Evolutionary conservation across 1,140 invertebrate species (phyloP).

Genomic region (Scaptomyza hsui): DNA sequence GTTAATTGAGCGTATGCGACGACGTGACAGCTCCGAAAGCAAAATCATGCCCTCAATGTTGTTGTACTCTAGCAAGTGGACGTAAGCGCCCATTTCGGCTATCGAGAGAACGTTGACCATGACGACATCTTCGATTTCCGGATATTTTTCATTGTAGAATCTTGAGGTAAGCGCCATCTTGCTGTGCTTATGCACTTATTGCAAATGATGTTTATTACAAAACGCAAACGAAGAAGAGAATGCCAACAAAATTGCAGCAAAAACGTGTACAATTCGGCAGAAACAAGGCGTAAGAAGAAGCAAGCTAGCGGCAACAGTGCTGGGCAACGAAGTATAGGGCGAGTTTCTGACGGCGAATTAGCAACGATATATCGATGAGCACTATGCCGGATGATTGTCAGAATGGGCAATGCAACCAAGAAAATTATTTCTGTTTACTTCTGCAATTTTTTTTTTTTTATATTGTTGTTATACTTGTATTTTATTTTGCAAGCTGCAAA

Average conservation of each 20-base stretch:
- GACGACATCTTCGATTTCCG: constrained; percentile 99
- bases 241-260: constrained; percentile 43
- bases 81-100: constrained; percentile 99
- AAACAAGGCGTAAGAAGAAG: constrained; percentile 64
- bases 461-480: too few relatives aligned
- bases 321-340: constrained; percentile 11
- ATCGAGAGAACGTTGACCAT: constrained; percentile 99
- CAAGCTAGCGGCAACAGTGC: constrained; percentile 32
- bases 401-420: not conserved
- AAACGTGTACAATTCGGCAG: constrained; percentile 75
- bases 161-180: constrained; percentile 97
- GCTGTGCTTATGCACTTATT: constrained; percentile 10
- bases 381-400: not conserved
- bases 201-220: constrained; percentile 13
- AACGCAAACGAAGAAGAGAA: constrained; percentile 35
- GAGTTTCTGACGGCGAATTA: constrained; percentile 34
- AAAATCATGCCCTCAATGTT: constrained; percentile 99
- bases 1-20: constrained; percentile 99
- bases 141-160: constrained; percentile 99
- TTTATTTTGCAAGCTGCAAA: too few relatives aligned
- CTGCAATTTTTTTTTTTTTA: not conserved
- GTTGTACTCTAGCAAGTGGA: constrained; percentile 98
- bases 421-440: not conserved
- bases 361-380: constrained; percentile 37
- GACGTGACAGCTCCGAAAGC: constrained; percentile 97